These are phyloP conservation scores for Orius insidiosus DNA, from an alignment of 1,140 invertebrate species.

Conservation along the genomic window DNA sequence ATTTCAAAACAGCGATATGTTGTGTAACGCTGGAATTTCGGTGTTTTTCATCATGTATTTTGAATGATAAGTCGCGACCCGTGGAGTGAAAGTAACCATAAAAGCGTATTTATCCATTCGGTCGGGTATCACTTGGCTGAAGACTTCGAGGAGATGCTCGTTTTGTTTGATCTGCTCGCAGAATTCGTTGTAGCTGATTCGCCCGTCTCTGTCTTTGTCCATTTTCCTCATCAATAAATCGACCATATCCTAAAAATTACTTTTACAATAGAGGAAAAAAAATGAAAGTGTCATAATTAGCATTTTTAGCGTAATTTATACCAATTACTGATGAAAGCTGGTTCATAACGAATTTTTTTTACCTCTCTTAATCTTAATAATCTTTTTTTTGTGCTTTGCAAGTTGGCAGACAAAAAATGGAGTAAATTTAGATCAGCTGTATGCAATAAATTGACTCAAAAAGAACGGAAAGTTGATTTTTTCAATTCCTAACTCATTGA, in stretches of 20 bases:
- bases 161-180: constrained; percentile 3
- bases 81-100: constrained; percentile 9
- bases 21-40: no score
- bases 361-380: no score
- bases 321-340: background rate
- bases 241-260: constrained; percentile 5
- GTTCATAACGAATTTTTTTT: background rate
- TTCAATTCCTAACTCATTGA: no score
- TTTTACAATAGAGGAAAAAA: background rate
- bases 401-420: no score
- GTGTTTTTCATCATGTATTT: constrained; percentile 1
- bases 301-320: background rate
- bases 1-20: no score
- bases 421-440: no score
- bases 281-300: background rate
- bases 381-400: no score
- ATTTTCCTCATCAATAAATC: constrained; percentile 11
- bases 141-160: constrained; percentile 3
- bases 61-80: constrained; percentile 1
- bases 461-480: no score
- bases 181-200: constrained; percentile 8
- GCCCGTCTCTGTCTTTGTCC: constrained; percentile 9
- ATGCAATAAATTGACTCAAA: no score
- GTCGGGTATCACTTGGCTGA: constrained; percentile 9
- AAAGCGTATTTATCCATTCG: constrained; percentile 3